phyloP scores from a whole-genome alignment of 92 coral and sea anemone genomes.

The Porites lobata region DNA sequence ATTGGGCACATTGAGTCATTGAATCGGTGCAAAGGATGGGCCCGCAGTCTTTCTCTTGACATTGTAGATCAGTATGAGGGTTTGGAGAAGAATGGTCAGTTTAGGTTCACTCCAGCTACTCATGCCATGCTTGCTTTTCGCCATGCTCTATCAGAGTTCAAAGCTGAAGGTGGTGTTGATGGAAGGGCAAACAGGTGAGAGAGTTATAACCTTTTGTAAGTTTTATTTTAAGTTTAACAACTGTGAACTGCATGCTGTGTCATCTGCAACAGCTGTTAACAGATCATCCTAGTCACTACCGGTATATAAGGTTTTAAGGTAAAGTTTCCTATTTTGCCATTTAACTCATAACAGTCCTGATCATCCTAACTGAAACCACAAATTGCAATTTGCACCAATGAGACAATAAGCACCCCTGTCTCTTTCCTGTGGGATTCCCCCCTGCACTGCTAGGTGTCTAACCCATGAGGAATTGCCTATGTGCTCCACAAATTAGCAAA shows the following conservation, averaged over 20 bases:
- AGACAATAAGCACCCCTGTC: too few species aligned
- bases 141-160: slow-evolving; percentile 79
- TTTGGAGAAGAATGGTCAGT: slow-evolving; percentile 91
- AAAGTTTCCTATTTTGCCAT: neutral
- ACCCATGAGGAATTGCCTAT: too few species aligned
- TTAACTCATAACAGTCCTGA: too few species aligned
- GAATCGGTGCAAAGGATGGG: slow-evolving; percentile 84
- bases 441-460: too few species aligned
- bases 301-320: neutral
- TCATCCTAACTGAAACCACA: too few species aligned
- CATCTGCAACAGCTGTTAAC: too few species aligned
- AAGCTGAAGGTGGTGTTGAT: slow-evolving; percentile 95
- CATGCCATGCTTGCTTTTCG: slow-evolving; percentile 98
- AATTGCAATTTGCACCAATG: too few species aligned
- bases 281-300: too few species aligned
- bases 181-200: slow-evolving; percentile 95
- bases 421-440: too few species aligned
- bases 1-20: slow-evolving; percentile 85
- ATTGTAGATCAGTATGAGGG: slow-evolving; percentile 93
- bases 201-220: neutral
- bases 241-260: neutral
- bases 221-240: neutral
- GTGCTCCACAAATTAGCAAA: too few species aligned
- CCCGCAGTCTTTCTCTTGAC: slow-evolving; percentile 90
- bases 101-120: slow-evolving; percentile 97